phyloP scores from a whole-genome alignment of 2,888 invertebrate genomes.

The Oegoconia quadripuncta region DNA sequence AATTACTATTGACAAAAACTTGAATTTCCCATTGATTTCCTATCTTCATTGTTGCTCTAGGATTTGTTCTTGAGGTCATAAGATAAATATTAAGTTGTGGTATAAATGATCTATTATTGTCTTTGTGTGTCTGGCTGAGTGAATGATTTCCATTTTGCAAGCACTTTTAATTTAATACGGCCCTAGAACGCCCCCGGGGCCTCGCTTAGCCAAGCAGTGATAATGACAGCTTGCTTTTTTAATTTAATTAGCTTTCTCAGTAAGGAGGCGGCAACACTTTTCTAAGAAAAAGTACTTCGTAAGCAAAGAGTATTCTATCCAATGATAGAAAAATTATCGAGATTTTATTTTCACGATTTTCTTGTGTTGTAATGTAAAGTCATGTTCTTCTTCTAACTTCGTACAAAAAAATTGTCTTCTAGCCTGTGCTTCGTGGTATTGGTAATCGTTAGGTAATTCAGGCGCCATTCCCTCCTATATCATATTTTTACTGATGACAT shows the following conservation, averaged over 20 bases:
- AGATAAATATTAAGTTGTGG: slow-evolving; percentile 49
- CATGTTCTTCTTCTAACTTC: no score
- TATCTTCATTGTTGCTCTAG: no score
- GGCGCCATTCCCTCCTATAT: no score
- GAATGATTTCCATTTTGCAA: slow-evolving; percentile 52
- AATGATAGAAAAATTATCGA: not conserved
- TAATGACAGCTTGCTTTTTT: slow-evolving; percentile 41
- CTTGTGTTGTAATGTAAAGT: no score
- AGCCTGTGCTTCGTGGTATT: no score
- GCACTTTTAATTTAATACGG: slow-evolving; percentile 28
- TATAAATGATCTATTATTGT: slow-evolving; percentile 55
- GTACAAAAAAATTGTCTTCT: no score
- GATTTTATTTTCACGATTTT: no score
- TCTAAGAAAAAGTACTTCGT: slow-evolving; percentile 6
- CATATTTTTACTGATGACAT: no score
- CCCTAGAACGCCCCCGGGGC: slow-evolving; percentile 22
- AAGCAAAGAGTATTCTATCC: slow-evolving; percentile 3
- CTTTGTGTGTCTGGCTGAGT: slow-evolving; percentile 45
- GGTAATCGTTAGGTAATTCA: no score
- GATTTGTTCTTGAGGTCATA: no score
- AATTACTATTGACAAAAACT: no score
- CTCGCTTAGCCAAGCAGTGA: slow-evolving; percentile 26
- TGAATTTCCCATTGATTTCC: no score
- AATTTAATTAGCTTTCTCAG: slow-evolving; percentile 28
- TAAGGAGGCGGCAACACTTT: slow-evolving; percentile 15